These are phyloP conservation scores for Ferdinandea cuprea DNA, from an alignment of 2,888 invertebrate genomes.

Conservation along the genomic window DNA sequence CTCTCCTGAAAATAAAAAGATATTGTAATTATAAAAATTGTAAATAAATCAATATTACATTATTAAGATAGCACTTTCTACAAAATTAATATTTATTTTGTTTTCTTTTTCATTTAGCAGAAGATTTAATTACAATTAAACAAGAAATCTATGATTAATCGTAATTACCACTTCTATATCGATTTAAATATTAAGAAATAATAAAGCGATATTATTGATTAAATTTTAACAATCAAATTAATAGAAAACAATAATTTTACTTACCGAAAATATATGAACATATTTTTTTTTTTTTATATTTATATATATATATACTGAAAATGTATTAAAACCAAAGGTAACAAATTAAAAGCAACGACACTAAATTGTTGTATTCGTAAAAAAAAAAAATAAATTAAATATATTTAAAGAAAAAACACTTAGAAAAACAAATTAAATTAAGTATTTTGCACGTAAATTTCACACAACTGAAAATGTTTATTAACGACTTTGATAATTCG, in stretches of 20 bases:
- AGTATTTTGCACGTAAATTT: constrained; percentile 60
- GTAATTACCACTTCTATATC: constrained; percentile 75
- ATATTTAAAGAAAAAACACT: constrained; percentile 56
- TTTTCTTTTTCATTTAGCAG: constrained; percentile 55
- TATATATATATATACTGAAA: too few species aligned
- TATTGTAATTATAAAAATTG: constrained; percentile 68
- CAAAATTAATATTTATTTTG: constrained; percentile 48
- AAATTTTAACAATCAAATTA: constrained; percentile 65
- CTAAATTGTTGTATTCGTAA: constrained; percentile 55
- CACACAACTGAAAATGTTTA: constrained; percentile 65
- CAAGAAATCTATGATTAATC: constrained; percentile 61
- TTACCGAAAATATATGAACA: constrained; percentile 75
- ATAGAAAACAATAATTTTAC: constrained; percentile 75
- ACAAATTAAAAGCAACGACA: constrained; percentile 62
- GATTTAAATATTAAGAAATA: constrained; percentile 75
- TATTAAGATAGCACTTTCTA: constrained; percentile 43
- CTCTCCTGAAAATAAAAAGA: constrained; percentile 76
- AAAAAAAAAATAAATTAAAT: too few species aligned
- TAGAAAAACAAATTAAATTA: constrained; percentile 56
- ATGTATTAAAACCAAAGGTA: constrained; percentile 47
- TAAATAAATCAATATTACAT: constrained; percentile 48
- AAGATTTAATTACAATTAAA: constrained; percentile 70
- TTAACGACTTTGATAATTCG: constrained; percentile 46
- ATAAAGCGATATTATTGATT: constrained; percentile 44
- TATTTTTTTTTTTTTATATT: constrained; percentile 55